Percentiles rank a stretch among this genome's conserved stretches.
Conservation (phyloP, 2,888 invertebrate genomes). For the Amblyjoppa fuscipennis region DNA sequence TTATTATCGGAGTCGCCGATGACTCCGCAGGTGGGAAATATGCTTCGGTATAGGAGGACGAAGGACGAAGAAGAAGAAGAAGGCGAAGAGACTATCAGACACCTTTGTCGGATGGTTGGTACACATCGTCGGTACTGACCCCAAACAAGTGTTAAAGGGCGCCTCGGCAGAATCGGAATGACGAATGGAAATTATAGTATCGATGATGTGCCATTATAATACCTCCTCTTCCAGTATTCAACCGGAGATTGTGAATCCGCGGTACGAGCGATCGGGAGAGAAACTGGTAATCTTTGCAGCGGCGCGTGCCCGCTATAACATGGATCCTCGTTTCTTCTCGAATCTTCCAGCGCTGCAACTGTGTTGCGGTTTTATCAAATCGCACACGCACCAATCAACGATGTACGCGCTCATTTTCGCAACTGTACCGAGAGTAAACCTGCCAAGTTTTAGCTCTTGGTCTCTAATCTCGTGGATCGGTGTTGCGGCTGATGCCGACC, state of each 20-base stretch:
- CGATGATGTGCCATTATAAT: constrained; percentile 41
- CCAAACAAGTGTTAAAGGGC: constrained; percentile 32
- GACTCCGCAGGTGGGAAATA: background rate
- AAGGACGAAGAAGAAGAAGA: background rate
- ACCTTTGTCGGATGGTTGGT: constrained; percentile 3
- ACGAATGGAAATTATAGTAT: constrained; percentile 47
- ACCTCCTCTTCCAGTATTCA: constrained; percentile 15
- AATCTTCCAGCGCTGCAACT: background rate
- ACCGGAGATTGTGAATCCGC: background rate
- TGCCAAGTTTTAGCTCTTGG: background rate
- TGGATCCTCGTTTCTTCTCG: constrained; percentile 16
- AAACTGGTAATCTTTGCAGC: constrained; percentile 23
- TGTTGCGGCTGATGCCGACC: background rate
- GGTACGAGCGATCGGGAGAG: background rate
- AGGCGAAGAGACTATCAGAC: background rate
- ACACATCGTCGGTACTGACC: constrained; percentile 16
- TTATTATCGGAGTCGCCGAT: background rate
- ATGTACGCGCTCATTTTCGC: constrained; percentile 1
- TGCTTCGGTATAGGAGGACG: background rate
- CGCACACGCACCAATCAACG: background rate
- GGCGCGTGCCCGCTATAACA: constrained; percentile 15
- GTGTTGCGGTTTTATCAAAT: constrained; percentile 34
- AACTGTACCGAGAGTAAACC: background rate
- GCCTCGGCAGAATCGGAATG: constrained; percentile 18
- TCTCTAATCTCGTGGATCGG: background rate